Evolutionary conservation across 2,888 invertebrate genomes (phyloP), one percentile per base, ranked within the genome.

Genomic region (Caenorhabditis sp.): DNA sequence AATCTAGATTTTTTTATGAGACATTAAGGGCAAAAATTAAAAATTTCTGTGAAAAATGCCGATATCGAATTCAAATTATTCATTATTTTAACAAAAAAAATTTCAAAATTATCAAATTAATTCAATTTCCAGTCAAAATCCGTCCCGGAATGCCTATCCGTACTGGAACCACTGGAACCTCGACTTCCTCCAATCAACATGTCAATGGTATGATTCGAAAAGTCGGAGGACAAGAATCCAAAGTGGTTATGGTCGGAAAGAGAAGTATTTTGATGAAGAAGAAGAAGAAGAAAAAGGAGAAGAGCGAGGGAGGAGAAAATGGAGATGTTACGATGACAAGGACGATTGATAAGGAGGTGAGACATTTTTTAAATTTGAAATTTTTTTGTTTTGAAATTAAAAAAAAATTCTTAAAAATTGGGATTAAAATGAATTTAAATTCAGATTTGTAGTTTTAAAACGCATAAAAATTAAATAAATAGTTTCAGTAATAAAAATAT

Each of bases 241-340:
- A 35, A 40, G 20, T 28, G 24, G 22, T 26, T n/a, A 8, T 15
- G n/a, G 2, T 47, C 13, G 44, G 58, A 32, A 64, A 56, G 56
- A 69, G 58, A n/a, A 74, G 47, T 20, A 62, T 15, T 13, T 28
- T 37, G 53, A 51, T 32, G 44, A 77, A 61, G 22, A 74, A 61
- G 18, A 68, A 55, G 50, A 58, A 68, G n/a, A 67, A 51, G 22
- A 51, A 40, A 20, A 67, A 53, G 20, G 47, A 47, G 40, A 40
- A 15, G 13, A 40, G 13, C 6, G 40, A 40, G 15, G n/a, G n/a
- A n/a, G n/a, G n/a, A n/a, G n/a, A n/a, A 15, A 76, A 53, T 37
- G 65, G 76, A 35, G 61, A 35, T 22, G 20, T 76, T 9, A 53
- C 20, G 15, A 44, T 47, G n/a, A 44, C 15, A 26, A 56, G 44